These are phyloP conservation scores for Andricus grossulariae DNA, from an alignment of 1,140 invertebrate genomes.

Conservation along the genomic window DNA sequence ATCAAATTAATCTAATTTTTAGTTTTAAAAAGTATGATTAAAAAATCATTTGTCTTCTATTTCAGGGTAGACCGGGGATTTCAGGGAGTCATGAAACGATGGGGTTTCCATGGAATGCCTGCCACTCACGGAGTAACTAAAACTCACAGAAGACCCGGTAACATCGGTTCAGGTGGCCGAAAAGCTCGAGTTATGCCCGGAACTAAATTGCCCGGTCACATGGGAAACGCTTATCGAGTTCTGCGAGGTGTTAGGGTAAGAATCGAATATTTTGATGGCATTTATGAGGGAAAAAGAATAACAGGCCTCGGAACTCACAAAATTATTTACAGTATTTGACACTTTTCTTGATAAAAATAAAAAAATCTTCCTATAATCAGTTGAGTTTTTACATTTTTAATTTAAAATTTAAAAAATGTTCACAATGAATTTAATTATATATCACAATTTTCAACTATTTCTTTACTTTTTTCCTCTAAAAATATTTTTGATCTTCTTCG, in stretches of 20 bases:
- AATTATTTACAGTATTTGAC: no score
- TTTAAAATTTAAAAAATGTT: no score
- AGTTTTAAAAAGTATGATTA: conserved; percentile 9
- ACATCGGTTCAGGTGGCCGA: conserved; percentile 89
- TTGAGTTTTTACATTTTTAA: no score
- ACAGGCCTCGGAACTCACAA: no score
- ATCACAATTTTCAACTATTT: no score
- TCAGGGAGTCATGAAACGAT: conserved; percentile 98
- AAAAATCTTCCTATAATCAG: no score
- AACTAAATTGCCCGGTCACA: conserved; percentile 97
- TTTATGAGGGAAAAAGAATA: not conserved
- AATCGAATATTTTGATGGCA: conserved; percentile 79
- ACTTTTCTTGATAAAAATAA: no score
- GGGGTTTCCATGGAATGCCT: conserved; percentile 96
- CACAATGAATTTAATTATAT: no score
- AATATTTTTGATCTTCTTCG: no score
- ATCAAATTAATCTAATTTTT: conserved; percentile 37
- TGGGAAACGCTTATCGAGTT: conserved; percentile 90
- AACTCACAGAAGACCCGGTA: conserved; percentile 93
- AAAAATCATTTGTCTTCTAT: conserved; percentile 52
- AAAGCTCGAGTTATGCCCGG: conserved; percentile 94
- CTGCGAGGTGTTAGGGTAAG: conserved; percentile 83
- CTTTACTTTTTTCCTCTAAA: no score
- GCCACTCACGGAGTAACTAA: conserved; percentile 96
- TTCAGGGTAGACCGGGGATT: conserved; percentile 94